A percentile compares a stretch with the other conserved stretches of the same genome.
Evolutionary conservation across 2,888 invertebrate genomes (phyloP).

Genomic region (Drosophila monieri): DNA sequence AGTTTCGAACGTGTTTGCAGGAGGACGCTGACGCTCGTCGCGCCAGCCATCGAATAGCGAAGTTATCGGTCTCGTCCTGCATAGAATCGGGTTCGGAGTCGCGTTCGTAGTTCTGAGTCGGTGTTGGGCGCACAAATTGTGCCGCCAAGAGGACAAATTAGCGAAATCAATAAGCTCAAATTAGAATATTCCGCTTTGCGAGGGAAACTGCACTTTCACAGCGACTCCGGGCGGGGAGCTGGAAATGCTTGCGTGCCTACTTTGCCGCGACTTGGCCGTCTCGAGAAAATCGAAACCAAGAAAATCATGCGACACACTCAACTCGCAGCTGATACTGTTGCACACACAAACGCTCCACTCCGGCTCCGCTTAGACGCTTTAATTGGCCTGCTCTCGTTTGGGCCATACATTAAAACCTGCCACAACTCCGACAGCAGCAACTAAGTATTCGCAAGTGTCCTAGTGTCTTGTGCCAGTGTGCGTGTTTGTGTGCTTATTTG

Average conservation of each 20-base stretch:
- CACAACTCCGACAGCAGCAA: constrained; percentile 30
- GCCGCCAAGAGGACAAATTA: constrained; percentile 34
- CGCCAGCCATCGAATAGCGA: constrained; percentile 44
- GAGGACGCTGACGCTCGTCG: constrained; percentile 67
- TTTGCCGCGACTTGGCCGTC: constrained; percentile 26
- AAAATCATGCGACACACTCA: constrained; percentile 21
- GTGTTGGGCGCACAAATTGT: constrained; percentile 12
- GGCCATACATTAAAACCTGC: constrained; percentile 57
- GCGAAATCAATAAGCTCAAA: constrained; percentile 28
- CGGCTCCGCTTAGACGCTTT: constrained; percentile 37
- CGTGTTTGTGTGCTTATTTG: constrained; percentile 31
- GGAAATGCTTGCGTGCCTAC: constrained; percentile 47
- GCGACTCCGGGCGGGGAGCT: constrained; percentile 1
- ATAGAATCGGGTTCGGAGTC: constrained; percentile 26
- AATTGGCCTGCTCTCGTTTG: constrained; percentile 63
- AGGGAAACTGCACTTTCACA: constrained; percentile 2
- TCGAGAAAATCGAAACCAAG: background rate
- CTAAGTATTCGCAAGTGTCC: constrained; percentile 35
- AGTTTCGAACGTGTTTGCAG: constrained; percentile 76
- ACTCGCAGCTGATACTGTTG: constrained; percentile 23
- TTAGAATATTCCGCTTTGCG: constrained; percentile 4
- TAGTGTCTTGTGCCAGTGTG: constrained; percentile 31
- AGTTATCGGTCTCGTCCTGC: constrained; percentile 41
- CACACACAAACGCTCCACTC: constrained; percentile 11
- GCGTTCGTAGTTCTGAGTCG: constrained; percentile 8